These are phyloP conservation scores for Stegostoma tigrinum DNA, from an alignment of 2,113 vertebrate species.

Conservation along the genomic window DNA sequence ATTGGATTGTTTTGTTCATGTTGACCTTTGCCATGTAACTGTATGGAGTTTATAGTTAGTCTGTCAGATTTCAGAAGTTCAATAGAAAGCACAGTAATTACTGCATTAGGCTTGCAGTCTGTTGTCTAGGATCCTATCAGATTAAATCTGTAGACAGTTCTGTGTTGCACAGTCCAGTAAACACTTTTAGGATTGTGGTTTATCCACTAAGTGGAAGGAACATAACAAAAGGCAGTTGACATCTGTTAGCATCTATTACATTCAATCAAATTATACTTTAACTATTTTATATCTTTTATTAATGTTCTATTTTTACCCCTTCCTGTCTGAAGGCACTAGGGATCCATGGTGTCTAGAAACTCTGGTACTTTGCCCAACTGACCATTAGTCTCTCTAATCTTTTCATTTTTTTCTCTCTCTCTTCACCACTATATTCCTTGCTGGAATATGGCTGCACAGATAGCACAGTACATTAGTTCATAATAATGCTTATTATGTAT, in stretches of 20 bases:
- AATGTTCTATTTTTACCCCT: not conserved
- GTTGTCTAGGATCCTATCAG: constrained; percentile 24
- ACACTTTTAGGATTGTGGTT: constrained; percentile 30
- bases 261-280: constrained; percentile 12
- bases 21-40: not conserved
- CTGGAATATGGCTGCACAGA: not conserved
- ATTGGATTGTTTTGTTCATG: constrained; percentile 10
- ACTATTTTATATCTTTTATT: not conserved
- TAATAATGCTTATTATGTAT: not conserved
- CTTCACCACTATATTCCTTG: not conserved
- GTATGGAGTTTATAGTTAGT: constrained; percentile 26
- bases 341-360: not conserved
- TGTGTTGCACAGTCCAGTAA: constrained; percentile 27
- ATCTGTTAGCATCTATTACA: not conserved
- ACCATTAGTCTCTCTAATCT: not conserved
- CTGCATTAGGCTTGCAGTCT: constrained; percentile 17
- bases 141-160: constrained; percentile 28
- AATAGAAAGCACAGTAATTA: constrained; percentile 32
- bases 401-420: not conserved
- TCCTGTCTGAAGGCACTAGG: not conserved
- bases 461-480: not conserved
- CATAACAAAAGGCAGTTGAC: constrained; percentile 1
- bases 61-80: constrained; percentile 18
- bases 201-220: constrained; percentile 27
- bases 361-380: not conserved